Conservation (phyloP, 2,888 invertebrate genomes). For the Zootermopsis nevadensis region DNA sequence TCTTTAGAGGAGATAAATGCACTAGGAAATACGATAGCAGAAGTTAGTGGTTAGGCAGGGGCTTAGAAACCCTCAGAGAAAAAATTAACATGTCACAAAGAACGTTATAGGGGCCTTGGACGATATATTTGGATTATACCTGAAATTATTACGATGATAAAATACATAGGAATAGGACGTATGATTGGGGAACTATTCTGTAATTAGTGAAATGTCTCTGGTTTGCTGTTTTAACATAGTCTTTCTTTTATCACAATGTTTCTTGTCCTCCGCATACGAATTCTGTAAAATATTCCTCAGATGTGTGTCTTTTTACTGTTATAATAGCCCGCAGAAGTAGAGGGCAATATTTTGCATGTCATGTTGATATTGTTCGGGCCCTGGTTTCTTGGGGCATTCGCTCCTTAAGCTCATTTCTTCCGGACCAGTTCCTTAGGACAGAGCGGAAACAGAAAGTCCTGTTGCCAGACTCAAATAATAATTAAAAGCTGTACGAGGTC, state of each 20-base stretch:
- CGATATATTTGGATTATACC: too few relatives aligned
- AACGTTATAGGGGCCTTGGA: too few relatives aligned
- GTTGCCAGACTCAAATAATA: constrained; percentile 45
- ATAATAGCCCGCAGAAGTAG: neutral
- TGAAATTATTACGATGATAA: too few relatives aligned
- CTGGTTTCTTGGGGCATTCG: neutral
- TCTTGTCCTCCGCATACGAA: neutral
- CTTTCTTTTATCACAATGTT: neutral
- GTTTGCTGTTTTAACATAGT: too few relatives aligned
- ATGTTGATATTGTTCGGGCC: neutral
- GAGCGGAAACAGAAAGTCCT: constrained; percentile 22
- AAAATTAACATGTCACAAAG: too few relatives aligned
- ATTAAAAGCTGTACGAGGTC: constrained; percentile 42
- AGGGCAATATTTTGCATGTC: constrained; percentile 8
- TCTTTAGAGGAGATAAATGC: too few relatives aligned
- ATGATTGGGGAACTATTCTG: too few relatives aligned
- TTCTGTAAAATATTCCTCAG: neutral
- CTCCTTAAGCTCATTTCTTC: constrained; percentile 39
- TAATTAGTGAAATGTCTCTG: too few relatives aligned
- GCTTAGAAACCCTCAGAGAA: too few relatives aligned
- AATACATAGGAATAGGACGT: too few relatives aligned
- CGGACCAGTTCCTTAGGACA: constrained; percentile 45
- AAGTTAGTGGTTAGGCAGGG: too few relatives aligned
- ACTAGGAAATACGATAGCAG: too few relatives aligned
- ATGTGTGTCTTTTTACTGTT: neutral